A percentile compares a stretch with the other conserved stretches of the same genome.
Evolutionary conservation across 2,797 vertebrate genomes (phyloP).

Genomic region (Ceryle rudis): DNA sequence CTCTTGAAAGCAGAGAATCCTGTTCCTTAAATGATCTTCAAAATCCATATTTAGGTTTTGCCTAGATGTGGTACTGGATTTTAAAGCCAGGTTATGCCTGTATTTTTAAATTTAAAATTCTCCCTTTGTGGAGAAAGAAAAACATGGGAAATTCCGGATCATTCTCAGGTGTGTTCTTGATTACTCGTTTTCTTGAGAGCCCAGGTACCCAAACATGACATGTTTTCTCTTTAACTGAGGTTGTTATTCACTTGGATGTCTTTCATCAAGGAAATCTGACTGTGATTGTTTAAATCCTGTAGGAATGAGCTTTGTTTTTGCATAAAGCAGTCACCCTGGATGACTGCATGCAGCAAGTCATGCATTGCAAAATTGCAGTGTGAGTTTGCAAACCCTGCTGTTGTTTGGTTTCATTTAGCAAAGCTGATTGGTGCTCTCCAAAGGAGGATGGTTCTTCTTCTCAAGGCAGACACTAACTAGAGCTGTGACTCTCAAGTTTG

Average conservation of each 20-base stretch:
- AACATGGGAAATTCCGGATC: not conserved
- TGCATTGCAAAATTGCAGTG: not conserved
- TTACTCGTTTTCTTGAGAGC: not conserved
- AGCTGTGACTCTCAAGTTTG: not conserved
- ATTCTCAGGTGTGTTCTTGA: not conserved
- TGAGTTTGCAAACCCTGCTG: not conserved
- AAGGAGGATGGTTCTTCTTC: not conserved
- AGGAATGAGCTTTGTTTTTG: slow-evolving; percentile 41
- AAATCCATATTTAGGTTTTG: not conserved
- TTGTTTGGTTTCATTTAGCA: not conserved
- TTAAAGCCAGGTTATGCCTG: not conserved
- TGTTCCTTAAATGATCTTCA: not conserved
- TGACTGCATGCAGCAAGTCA: slow-evolving; percentile 27
- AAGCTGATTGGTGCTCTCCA: not conserved
- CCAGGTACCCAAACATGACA: not conserved
- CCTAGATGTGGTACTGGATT: not conserved
- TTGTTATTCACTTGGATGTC: not conserved
- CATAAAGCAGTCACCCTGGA: slow-evolving; percentile 29
- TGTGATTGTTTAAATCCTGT: slow-evolving; percentile 36
- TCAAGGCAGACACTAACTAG: not conserved
- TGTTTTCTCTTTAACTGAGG: not conserved
- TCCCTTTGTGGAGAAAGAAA: not conserved
- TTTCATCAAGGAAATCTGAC: slow-evolving; percentile 15
- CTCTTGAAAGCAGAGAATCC: not conserved
- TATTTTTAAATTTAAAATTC: not conserved